Conservation (phyloP, 2,888 invertebrate genomes). For the Crepidodera aurea region DNA sequence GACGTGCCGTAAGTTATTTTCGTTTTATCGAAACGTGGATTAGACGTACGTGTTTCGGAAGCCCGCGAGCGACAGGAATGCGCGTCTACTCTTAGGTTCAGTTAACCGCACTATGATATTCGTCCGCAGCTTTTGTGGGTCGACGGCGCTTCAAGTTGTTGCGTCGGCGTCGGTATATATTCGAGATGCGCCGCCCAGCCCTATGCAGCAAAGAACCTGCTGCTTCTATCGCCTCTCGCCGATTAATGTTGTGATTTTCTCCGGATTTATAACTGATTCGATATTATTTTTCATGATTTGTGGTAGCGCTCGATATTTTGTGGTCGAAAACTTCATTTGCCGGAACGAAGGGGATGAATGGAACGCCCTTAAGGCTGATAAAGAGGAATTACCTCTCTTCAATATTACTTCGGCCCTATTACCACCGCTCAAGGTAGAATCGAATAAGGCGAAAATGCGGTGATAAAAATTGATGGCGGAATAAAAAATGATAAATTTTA, state of each 20-base stretch:
- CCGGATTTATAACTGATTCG: constrained; percentile 37
- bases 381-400: constrained; percentile 6
- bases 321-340: constrained; percentile 25
- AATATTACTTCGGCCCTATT: background rate
- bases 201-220: constrained; percentile 56
- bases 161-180: constrained; percentile 59
- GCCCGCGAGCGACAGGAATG: constrained; percentile 11
- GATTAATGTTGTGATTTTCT: constrained; percentile 49
- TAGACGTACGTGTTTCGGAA: background rate
- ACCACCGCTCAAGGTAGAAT: background rate
- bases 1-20: constrained; percentile 22
- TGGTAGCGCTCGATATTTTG: constrained; percentile 32
- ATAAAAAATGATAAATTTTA: too few relatives aligned
- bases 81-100: constrained; percentile 52
- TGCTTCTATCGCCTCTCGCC: constrained; percentile 47
- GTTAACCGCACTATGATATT: constrained; percentile 62
- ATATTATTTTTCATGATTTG: constrained; percentile 37
- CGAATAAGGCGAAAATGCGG: background rate
- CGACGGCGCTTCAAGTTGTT: constrained; percentile 59
- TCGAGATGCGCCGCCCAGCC: constrained; percentile 54
- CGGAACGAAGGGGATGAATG: constrained; percentile 17
- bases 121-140: constrained; percentile 60
- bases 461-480: background rate
- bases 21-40: constrained; percentile 10
- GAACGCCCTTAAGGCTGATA: constrained; percentile 11